Percentiles rank a stretch among this genome's conserved stretches.
phyloP scores from a whole-genome alignment of 2,888 invertebrate species.

The Tortrix viridana region DNA sequence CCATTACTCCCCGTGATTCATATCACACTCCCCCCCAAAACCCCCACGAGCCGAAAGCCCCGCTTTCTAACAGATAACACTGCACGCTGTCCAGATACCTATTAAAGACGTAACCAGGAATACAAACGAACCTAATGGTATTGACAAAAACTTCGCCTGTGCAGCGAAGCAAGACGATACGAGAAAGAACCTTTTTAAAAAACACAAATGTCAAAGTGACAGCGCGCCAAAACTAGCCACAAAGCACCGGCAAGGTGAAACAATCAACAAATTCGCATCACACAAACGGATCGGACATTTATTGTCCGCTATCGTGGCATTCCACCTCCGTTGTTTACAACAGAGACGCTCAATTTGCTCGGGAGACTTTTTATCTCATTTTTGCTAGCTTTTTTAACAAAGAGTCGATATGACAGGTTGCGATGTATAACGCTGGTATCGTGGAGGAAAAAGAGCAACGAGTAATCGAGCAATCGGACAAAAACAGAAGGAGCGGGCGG shows the following conservation, averaged over 20 bases:
- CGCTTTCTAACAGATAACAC: conserved; percentile 68
- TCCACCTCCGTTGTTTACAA: conserved; percentile 83
- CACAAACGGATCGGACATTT: conserved; percentile 78
- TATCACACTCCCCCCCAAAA: conserved; percentile 65
- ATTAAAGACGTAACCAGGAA: conserved; percentile 66
- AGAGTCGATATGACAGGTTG: conserved; percentile 81
- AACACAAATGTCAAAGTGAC: conserved; percentile 61
- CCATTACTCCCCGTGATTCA: conserved; percentile 83
- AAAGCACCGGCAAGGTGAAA: conserved; percentile 70
- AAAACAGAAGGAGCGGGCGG: conserved; percentile 72
- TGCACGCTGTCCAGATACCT: conserved; percentile 68
- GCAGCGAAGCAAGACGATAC: conserved; percentile 41
- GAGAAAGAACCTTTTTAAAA: conserved; percentile 33
- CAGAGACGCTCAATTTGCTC: conserved; percentile 83
- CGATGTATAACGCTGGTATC: conserved; percentile 71
- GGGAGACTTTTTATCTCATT: conserved; percentile 75
- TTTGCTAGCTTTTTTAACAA: conserved; percentile 73
- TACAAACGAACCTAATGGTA: conserved; percentile 58
- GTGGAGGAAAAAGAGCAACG: conserved; percentile 75
- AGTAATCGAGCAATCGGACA: conserved; percentile 78
- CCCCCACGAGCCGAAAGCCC: conserved; percentile 54
- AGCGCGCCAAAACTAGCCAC: conserved; percentile 75
- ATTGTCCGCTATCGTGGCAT: conserved; percentile 81
- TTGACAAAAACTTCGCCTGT: conserved; percentile 47
- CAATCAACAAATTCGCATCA: conserved; percentile 78